Base-by-base conservation (phyloP, 2,888 invertebrate genomes). In the Chelonus formosanus region DNA sequence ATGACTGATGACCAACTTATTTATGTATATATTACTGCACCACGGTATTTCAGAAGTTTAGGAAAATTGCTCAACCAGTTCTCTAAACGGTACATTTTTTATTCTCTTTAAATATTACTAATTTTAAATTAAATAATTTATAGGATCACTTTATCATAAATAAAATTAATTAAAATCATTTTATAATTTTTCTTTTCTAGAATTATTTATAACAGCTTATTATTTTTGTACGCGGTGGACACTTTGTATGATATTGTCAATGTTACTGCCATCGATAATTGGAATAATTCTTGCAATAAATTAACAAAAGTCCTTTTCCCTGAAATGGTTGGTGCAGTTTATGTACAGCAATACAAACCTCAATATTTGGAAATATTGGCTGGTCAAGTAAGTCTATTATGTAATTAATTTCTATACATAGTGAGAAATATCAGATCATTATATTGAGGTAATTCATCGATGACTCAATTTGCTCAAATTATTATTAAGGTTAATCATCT, bases 141-240 rank as follows among this genome's bases (percentile, higher is more conserved):
- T 20, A 20, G 20, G 20, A 20, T 20, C 20, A 40, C 40, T 40
- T 40, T 5, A 40, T 40, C 1, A 40, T 40, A 40, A 4, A 40
- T 40, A 6, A 40, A 40, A 40, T 40, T 40, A 1, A 20, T 20
- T n/a, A n/a, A n/a, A n/a, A n/a, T 20, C 20, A 20, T 20, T 20
- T 20, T 20, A 20, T 20, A 7, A 36, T 32, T 54, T 59, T 53
- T 48, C 52, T 40, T 35, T 59, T 48, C 1, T 70, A 86, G 87
- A 76, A 80, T 86, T 67, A 79, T 86, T 64, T 86, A 86, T 78
- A 87, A 87, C 71, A 84, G 86, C 20, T 75, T 86, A 69, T 75
- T 87, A 67, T 78, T 86, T 57, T 75, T 86, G 55, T 86, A 85
- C 75, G 85, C 85, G 40, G 78, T 85, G 56, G 86, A 87, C 71